Evolutionary conservation across 2,797 vertebrate genomes (phyloP).

Genomic region (Hydrolagus colliei): DNA sequence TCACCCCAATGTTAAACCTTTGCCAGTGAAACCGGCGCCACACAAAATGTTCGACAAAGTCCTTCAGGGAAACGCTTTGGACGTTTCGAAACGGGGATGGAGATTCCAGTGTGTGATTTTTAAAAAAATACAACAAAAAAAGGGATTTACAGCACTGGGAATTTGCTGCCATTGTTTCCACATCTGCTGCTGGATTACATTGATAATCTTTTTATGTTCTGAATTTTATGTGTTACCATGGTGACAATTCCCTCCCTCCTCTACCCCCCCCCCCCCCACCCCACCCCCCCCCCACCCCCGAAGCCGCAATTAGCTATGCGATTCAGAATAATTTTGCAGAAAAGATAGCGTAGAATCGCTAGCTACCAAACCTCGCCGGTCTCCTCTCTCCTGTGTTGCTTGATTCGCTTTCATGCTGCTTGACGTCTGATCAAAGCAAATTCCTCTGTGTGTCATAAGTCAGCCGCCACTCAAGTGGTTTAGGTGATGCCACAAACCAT

Average conservation of each 20-base stretch:
- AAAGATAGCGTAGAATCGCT: neutral
- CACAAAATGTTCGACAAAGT: too few relatives aligned
- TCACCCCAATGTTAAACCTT: too few relatives aligned
- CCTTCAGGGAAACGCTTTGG: too few relatives aligned
- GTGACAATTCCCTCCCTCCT: neutral
- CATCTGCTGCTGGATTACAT: conserved; percentile 24
- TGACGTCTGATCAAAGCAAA: too few relatives aligned
- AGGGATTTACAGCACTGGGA: neutral
- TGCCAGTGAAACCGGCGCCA: too few relatives aligned
- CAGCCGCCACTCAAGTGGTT: too few relatives aligned
- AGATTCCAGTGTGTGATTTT: too few relatives aligned
- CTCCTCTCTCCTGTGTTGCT: neutral
- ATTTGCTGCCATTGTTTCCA: neutral
- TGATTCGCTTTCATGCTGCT: too few relatives aligned
- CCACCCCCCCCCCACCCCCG: neutral
- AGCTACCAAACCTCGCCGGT: neutral
- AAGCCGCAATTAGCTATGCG: conserved; percentile 14
- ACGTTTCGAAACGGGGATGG: too few relatives aligned
- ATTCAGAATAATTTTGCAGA: conserved; percentile 24
- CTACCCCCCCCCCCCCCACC: too few relatives aligned
- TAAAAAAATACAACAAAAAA: neutral
- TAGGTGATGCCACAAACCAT: too few relatives aligned
- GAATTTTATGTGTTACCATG: neutral
- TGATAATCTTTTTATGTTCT: neutral
- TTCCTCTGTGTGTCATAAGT: too few relatives aligned